Evolutionary conservation across 1,140 invertebrate species (phyloP), one percentile per base, ranked within the genome.

Genomic region (Cydia splendana): DNA sequence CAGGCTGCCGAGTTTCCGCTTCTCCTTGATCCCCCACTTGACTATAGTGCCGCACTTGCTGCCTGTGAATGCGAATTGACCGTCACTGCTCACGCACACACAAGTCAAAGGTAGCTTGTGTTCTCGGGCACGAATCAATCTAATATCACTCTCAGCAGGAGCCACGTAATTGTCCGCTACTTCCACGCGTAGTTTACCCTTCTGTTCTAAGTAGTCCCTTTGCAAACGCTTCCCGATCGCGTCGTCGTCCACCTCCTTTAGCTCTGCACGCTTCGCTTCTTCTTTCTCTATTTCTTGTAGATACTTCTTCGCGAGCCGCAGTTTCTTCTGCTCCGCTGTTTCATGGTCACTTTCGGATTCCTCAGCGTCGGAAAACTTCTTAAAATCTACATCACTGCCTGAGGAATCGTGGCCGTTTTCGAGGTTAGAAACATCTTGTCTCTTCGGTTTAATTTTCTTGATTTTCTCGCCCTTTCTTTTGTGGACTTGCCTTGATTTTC

Each of bases 31-130:
- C 69, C 91, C 88, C 94, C 98, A 99, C 95, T 99, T 99, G 12
- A 99, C 95, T 71, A 99, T 95, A 65, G 94, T 94, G 67, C 97
- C 96, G 92, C 98, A 97, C 94, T 99, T 99, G 69, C 97, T 98
- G 0, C 96, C 98, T 57, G 96, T 96, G 89, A 95, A 99, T 0
- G 97, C 93, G 88, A 94, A 96, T 85, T 95, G 94, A 48, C 95
- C 95, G 93, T 99, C 96, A 75, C 93, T 93, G 42, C 96, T 96
- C 2, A 99, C 87, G 81, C 96, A 97, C 9, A 98, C 85, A 90
- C 97, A 97, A 5, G 98, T 99, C 7, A 99, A 93, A 2, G 97
- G 94, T 62, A 96, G 91, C 82, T 95, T 95, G 80, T 98, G 98
- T 77, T 96, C 94, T 89, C 96, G 97, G 80, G 95, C 95, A 77